These are phyloP conservation scores for Acropora tenuis DNA, from an alignment of 64 coral and sea anemone species.

Conservation along the genomic window DNA sequence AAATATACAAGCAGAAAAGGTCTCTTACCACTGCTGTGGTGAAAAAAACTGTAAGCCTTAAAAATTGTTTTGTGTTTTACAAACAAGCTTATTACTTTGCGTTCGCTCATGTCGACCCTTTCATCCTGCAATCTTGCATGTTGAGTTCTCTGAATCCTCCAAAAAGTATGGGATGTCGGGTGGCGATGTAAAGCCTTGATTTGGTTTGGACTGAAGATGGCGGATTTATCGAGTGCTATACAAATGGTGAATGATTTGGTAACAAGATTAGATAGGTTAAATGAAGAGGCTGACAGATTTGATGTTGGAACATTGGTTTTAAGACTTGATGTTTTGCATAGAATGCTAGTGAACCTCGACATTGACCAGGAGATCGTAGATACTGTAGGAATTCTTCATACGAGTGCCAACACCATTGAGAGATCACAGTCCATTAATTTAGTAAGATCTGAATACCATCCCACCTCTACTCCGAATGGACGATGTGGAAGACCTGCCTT, in stretches of 20 bases:
- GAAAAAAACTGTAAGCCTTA: too few species aligned
- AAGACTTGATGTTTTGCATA: conserved; percentile 50
- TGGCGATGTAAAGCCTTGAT: not conserved
- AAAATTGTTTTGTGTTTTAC: not conserved
- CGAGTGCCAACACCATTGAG: conserved; percentile 3
- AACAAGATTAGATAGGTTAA: not conserved
- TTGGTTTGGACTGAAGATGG: not conserved
- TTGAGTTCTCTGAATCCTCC: too few species aligned
- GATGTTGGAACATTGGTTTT: conserved; percentile 37
- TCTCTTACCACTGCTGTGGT: too few species aligned
- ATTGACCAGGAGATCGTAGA: conserved; percentile 50
- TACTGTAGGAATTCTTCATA: conserved; percentile 23
- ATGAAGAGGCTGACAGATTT: not conserved
- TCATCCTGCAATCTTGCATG: too few species aligned
- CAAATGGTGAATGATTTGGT: conserved; percentile 13
- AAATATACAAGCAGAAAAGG: too few species aligned
- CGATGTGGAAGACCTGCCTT: conserved; percentile 64
- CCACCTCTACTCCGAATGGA: not conserved
- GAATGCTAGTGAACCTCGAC: conserved; percentile 59
- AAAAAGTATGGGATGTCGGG: too few species aligned
- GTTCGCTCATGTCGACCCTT: too few species aligned
- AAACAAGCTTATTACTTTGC: not conserved
- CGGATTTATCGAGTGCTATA: not conserved
- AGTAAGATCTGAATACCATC: not conserved
- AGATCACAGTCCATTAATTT: not conserved